phyloP scores from a whole-genome alignment of 2,113 vertebrate genomes.

The Circaetus gallicus region DNA sequence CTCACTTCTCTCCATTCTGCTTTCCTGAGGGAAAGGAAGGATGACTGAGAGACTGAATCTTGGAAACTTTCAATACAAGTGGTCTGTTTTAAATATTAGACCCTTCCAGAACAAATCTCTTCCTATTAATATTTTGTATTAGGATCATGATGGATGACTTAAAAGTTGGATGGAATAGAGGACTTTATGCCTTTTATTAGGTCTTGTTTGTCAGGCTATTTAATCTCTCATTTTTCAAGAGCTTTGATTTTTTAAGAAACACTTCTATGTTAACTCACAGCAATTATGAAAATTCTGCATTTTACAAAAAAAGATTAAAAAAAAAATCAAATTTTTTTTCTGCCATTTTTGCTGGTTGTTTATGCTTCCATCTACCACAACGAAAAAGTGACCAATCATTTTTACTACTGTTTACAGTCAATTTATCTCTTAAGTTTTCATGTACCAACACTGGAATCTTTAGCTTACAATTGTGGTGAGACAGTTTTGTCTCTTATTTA shows the following conservation, averaged over 20 bases:
- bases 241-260: not conserved
- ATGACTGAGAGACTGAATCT: not conserved
- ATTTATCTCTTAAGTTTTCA: not conserved
- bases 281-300: not conserved
- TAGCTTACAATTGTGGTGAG: not conserved
- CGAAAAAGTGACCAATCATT: not conserved
- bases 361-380: not conserved
- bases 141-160: not conserved
- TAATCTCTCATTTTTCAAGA: not conserved
- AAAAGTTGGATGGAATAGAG: not conserved
- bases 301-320: not conserved
- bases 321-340: not conserved
- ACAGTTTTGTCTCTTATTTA: not conserved
- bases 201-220: not conserved
- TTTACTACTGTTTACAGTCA: not conserved
- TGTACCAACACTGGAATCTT: not conserved
- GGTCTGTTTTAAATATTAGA: not conserved
- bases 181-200: not conserved
- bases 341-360: not conserved
- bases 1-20: not conserved
- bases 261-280: not conserved
- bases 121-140: not conserved
- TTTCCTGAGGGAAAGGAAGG: not conserved
- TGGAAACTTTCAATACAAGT: not conserved
- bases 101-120: not conserved